Conservation (phyloP, 2,113 vertebrate species). For the Pedetes capensis region DNA sequence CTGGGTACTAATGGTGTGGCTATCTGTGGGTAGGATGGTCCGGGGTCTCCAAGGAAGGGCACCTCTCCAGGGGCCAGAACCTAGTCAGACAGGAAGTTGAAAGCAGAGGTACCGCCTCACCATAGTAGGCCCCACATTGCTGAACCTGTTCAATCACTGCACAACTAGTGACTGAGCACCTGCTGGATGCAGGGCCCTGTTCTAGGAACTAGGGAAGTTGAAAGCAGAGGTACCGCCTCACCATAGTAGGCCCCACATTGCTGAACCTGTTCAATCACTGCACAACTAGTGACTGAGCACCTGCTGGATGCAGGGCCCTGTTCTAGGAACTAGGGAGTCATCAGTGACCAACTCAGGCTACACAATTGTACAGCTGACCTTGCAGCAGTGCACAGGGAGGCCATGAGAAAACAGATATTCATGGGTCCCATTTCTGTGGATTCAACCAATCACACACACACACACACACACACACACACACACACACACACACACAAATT, state of each 20-base stretch:
- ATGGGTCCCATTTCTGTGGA: not conserved
- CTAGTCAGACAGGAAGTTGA: not conserved
- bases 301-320: not conserved
- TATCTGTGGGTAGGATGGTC: too few relatives aligned
- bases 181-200: not conserved
- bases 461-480: too few relatives aligned
- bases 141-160: not conserved
- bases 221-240: rapidly evolving
- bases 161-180: not conserved
- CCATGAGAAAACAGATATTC: not conserved
- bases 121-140: rapidly evolving
- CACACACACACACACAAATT: too few relatives aligned
- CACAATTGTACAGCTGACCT: not conserved
- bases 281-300: not conserved
- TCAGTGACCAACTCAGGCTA: not conserved
- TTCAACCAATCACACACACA: not conserved
- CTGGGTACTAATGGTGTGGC: rapidly evolving
- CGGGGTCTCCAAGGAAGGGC: not conserved
- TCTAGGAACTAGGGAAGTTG: not conserved
- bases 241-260: rapidly evolving
- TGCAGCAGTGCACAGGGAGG: rapidly evolving
- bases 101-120: rapidly evolving
- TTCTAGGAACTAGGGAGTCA: not conserved
- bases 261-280: not conserved
- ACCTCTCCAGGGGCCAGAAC: rapidly evolving